These are phyloP conservation scores for Saimiri boliviensis DNA, from an alignment of 2,113 vertebrate genomes.

Conservation along the genomic window DNA sequence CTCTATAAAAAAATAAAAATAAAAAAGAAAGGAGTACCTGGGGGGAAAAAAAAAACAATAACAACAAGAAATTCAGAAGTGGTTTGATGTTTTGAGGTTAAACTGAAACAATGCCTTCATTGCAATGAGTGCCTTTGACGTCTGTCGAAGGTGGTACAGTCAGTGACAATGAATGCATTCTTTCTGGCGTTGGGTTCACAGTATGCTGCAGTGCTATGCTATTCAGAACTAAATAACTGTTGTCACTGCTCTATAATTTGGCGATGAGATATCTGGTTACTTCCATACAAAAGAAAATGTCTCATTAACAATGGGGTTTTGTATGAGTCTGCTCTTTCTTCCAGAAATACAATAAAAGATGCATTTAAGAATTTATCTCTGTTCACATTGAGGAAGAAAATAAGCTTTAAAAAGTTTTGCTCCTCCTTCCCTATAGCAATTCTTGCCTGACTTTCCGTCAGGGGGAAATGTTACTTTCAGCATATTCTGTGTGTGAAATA, in stretches of 20 bases:
- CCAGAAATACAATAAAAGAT: not conserved
- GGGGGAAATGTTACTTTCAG: not conserved
- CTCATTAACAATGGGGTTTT: conserved; percentile 47
- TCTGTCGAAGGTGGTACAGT: conserved; percentile 68
- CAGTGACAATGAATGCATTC: conserved; percentile 62
- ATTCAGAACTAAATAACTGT: conserved; percentile 62
- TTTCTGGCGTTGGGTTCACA: conserved; percentile 50
- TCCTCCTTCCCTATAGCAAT: conserved; percentile 10
- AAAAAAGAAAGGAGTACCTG: not conserved
- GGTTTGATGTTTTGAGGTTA: conserved; percentile 82
- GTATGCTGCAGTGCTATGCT: conserved; percentile 54
- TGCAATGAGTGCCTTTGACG: conserved; percentile 58
- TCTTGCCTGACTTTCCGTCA: conserved; percentile 42
- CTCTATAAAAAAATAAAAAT: too few relatives aligned
- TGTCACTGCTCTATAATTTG: conserved; percentile 66
- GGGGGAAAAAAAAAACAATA: not conserved
- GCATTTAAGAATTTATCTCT: conserved; percentile 51
- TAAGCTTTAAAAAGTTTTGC: conserved; percentile 42
- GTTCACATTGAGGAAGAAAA: conserved; percentile 30
- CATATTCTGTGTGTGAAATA: conserved; percentile 20
- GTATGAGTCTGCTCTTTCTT: conserved; percentile 33
- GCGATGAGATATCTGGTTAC: conserved; percentile 53
- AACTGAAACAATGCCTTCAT: conserved; percentile 69
- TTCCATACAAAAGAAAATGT: conserved; percentile 69
- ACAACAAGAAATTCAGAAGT: conserved; percentile 36